These are phyloP conservation scores for Lacanobia oleracea DNA, from an alignment of 2,888 invertebrate species.

Conservation along the genomic window DNA sequence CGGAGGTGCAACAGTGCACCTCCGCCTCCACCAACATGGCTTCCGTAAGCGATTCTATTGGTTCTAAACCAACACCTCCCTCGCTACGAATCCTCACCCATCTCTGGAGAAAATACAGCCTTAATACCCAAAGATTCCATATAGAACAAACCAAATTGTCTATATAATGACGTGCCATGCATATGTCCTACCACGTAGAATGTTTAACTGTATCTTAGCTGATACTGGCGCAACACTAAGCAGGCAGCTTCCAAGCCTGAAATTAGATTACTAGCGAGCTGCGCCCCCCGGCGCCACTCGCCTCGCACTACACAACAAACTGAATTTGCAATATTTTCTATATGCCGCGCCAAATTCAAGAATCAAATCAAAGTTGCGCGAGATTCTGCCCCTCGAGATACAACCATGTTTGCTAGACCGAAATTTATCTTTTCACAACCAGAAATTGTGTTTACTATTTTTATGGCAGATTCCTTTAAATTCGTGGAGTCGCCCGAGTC, in stretches of 20 bases:
- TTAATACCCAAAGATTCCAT: too few species aligned
- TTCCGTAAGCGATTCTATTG: too few species aligned
- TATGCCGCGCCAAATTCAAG: slow-evolving; percentile 77
- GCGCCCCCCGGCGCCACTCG: slow-evolving; percentile 49
- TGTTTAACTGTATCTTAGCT: not conserved
- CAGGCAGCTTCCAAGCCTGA: slow-evolving; percentile 42
- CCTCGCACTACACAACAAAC: slow-evolving; percentile 68
- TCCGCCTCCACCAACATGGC: too few species aligned
- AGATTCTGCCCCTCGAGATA: slow-evolving; percentile 77
- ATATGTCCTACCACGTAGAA: not conserved
- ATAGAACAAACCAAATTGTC: not conserved
- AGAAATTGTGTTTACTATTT: slow-evolving; percentile 85
- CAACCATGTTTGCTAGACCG: slow-evolving; percentile 76
- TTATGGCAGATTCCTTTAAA: slow-evolving; percentile 80
- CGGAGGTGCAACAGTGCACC: too few species aligned
- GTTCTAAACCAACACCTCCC: too few species aligned
- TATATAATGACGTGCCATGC: not conserved
- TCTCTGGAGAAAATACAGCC: too few species aligned
- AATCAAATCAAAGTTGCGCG: slow-evolving; percentile 85
- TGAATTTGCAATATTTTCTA: slow-evolving; percentile 83
- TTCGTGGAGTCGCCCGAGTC: slow-evolving; percentile 68
- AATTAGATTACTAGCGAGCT: slow-evolving; percentile 56
- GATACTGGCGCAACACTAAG: slow-evolving; percentile 37
- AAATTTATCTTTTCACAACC: slow-evolving; percentile 82
- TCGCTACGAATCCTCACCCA: too few species aligned